phyloP scores from a whole-genome alignment of 2,113 vertebrate genomes.

The Excalfactoria chinensis region DNA sequence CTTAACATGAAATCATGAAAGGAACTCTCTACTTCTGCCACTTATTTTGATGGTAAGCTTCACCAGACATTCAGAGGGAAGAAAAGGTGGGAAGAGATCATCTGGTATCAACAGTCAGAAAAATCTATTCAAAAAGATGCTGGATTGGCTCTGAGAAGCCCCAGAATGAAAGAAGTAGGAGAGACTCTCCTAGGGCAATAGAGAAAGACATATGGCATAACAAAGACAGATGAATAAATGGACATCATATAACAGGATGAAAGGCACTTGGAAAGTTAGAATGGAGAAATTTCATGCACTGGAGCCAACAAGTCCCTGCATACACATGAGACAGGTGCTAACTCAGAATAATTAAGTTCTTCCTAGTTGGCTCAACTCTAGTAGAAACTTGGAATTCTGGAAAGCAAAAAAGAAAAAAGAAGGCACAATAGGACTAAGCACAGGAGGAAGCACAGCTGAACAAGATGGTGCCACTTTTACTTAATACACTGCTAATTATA shows the following conservation, averaged over 20 bases:
- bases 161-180: not conserved
- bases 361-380: not conserved
- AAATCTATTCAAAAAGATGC: not conserved
- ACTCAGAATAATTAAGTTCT: not conserved
- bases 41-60: not conserved
- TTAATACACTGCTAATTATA: slow-evolving; percentile 60
- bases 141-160: not conserved
- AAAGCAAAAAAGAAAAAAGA: slow-evolving; percentile 31
- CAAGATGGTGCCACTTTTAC: slow-evolving; percentile 42
- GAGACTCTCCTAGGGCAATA: not conserved
- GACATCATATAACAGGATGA: not conserved
- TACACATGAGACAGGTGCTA: not conserved
- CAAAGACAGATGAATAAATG: not conserved
- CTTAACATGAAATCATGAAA: rapidly evolving
- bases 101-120: not conserved
- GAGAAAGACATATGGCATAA: not conserved
- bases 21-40: not conserved
- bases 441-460: not conserved
- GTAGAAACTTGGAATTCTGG: not conserved
- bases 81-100: not conserved
- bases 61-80: not conserved
- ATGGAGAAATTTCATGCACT: not conserved
- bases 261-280: not conserved
- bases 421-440: not conserved
- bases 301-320: not conserved